Base-by-base conservation (phyloP, 2,888 invertebrate genomes). In the Campaea margaritaria region DNA sequence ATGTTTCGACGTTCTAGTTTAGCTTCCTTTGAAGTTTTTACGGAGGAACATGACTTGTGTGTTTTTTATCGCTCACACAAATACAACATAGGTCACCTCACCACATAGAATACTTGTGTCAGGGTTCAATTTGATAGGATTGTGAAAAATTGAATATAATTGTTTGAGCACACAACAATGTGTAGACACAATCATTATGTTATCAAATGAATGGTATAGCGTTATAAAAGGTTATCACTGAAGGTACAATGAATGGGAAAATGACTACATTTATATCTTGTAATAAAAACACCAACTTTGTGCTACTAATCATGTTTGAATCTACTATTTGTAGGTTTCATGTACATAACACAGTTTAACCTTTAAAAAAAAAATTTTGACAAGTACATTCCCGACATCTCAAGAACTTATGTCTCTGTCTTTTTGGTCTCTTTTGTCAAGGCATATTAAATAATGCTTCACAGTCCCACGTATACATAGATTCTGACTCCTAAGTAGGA, bases 1-100 rank as follows among this genome's bases (percentile, higher is more conserved):
- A 64, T 51, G 47, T 58, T 56, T 66, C 56, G 48, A 45, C 28
- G 46, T 31, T 28, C 45, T 38, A 48, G 16, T 38, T 49, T 45
- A 14, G 14, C 42, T 49, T 46, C 28, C 59, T 55, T 62, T 63
- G 58, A 62, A 46, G 48, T 58, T 50, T 58, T 47, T 57, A 21
- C 41, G 4, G 21, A 28, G n/a, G 5, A 39, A 21, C 41, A 50
- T 55, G 55, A 59, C 46, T 55, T 16, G 56, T 46, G 12, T 39
- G 38, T 53, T 49, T 50, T 28, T 41, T 54, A 49, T 31, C 27
- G 1, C 27, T 14, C 36, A 38, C 12, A 53, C 27, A 41, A 43
- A 16, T 21, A 38, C 1, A 38, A 44, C 28, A 36, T 28, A 38
- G 12, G 36, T 36, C 36, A 34, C 34, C 34, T 12, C 36, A n/a